phyloP scores from a whole-genome alignment of 1,140 invertebrate species.

The Drosophila subobscura region DNA sequence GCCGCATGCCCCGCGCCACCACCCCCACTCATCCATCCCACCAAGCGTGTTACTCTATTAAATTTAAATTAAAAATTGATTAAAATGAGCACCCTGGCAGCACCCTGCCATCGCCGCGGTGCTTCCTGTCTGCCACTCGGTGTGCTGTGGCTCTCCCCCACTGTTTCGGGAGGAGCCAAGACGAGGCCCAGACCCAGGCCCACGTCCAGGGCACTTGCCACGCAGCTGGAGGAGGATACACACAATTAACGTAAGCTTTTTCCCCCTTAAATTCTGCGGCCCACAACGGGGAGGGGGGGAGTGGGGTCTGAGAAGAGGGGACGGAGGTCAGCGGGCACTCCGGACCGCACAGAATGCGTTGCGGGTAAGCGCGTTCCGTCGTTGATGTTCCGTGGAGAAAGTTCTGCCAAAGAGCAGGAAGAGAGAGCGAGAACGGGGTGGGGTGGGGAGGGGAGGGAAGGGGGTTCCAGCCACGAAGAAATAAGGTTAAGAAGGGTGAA shows the following conservation, averaged over 20 bases:
- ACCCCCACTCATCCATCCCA: slow-evolving; percentile 6
- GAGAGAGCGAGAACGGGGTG: background rate
- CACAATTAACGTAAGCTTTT: slow-evolving; percentile 76
- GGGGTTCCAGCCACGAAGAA: no score
- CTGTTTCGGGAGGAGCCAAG: slow-evolving; percentile 9
- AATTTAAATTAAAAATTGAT: slow-evolving; percentile 83
- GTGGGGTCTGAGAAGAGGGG: background rate
- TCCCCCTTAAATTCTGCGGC: slow-evolving; percentile 29
- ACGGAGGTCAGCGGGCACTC: slow-evolving; percentile 21
- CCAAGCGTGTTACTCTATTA: slow-evolving; percentile 77
- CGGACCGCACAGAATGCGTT: slow-evolving; percentile 66
- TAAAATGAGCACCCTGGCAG: slow-evolving; percentile 64
- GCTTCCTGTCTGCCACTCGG: no score
- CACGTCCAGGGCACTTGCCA: slow-evolving; percentile 30
- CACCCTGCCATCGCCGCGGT: background rate
- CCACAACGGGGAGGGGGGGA: background rate
- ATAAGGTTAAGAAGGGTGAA: no score
- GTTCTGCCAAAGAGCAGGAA: slow-evolving; percentile 1
- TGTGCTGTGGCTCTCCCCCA: background rate
- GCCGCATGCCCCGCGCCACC: no score
- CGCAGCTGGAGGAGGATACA: slow-evolving; percentile 68
- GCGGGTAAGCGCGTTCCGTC: slow-evolving; percentile 62
- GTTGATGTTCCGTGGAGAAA: slow-evolving; percentile 48
- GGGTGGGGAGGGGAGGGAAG: no score
- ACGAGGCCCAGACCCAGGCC: background rate